These are phyloP conservation scores for Ptychoptera albimana DNA, from an alignment of 2,888 invertebrate genomes.

Conservation along the genomic window DNA sequence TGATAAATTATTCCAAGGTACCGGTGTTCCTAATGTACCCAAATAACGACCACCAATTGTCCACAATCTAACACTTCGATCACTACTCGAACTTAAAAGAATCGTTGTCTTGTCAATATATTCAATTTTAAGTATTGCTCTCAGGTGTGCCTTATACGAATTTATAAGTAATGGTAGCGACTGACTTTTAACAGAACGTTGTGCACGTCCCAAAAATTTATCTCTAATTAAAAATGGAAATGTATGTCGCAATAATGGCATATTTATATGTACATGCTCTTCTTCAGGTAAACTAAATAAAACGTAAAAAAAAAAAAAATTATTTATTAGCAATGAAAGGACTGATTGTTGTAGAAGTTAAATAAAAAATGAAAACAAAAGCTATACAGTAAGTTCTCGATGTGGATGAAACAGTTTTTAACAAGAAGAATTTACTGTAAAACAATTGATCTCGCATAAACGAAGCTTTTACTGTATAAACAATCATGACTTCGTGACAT, in stretches of 20 bases:
- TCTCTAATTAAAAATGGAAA: slow-evolving; percentile 61
- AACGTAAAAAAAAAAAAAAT: not conserved
- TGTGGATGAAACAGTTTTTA: no score
- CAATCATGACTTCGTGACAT: no score
- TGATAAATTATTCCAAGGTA: slow-evolving; percentile 39
- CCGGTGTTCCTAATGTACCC: slow-evolving; percentile 58
- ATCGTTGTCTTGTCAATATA: slow-evolving; percentile 49
- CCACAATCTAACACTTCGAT: slow-evolving; percentile 62
- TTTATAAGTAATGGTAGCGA: slow-evolving; percentile 46
- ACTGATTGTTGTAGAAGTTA: no score
- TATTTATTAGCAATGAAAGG: no score
- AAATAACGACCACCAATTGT: slow-evolving; percentile 51
- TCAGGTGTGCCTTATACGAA: slow-evolving; percentile 55
- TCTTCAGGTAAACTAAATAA: slow-evolving; percentile 19
- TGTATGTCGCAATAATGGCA: slow-evolving; percentile 44
- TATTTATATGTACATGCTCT: slow-evolving; percentile 35
- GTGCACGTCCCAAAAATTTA: slow-evolving; percentile 48
- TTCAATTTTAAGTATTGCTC: slow-evolving; percentile 46
- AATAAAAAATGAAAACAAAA: no score
- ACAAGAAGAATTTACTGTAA: no score
- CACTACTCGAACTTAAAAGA: slow-evolving; percentile 51
- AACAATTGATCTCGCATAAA: no score
- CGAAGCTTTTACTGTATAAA: no score
- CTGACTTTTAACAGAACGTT: slow-evolving; percentile 43
- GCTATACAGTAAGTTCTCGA: no score